Base-by-base conservation (phyloP, 2,888 invertebrate genomes). In the Gastrophysa polygoni region DNA sequence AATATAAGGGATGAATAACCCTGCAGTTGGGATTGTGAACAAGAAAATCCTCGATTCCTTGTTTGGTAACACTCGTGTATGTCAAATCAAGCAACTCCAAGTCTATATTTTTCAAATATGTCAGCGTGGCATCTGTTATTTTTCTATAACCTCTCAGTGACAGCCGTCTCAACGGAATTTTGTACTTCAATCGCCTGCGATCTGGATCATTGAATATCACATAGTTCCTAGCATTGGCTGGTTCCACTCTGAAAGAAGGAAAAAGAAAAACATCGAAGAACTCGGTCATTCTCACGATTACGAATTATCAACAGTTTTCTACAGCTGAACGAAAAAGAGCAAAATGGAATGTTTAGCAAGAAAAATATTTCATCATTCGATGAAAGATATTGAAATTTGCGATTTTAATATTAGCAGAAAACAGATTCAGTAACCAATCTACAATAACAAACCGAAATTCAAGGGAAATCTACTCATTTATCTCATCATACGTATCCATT, bases 1-100 rank as follows among this genome's bases (percentile, higher is more conserved):
- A 80, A 52, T 74, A 77, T 18, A 68, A 66, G 34, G 76, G 73
- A 63, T 80, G 81, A 18, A 84, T 69, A 14, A 89, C 81, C 50
- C 84, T 79, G 68, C 88, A 88, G 28, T 88, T 84, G 0, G 89
- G 88, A 59, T 89, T 83, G 0, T 83, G 73, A 0, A 79, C 80
- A 51, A 84, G 85, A 67, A 91, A 92, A 0, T 81, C 79, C n/a
- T 84, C 82, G 0, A 91, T 83, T 0, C 89, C 91, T 0, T 80
- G 73, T 5, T 77, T 77, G 0, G 90, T 89, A 0, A 92, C 88
- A 1, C 83, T 82, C 0, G 91, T 90, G 0, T 87, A 86, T 0
- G 87, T 87, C 0, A 93, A 85, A 77, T 93, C 91, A 0, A 93
- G 75, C 50, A 80, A 57, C 10, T 78, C 77, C 48, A 81, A 63